Conservation (phyloP, 2,888 invertebrate species). For the Hydropsyche betteni region DNA sequence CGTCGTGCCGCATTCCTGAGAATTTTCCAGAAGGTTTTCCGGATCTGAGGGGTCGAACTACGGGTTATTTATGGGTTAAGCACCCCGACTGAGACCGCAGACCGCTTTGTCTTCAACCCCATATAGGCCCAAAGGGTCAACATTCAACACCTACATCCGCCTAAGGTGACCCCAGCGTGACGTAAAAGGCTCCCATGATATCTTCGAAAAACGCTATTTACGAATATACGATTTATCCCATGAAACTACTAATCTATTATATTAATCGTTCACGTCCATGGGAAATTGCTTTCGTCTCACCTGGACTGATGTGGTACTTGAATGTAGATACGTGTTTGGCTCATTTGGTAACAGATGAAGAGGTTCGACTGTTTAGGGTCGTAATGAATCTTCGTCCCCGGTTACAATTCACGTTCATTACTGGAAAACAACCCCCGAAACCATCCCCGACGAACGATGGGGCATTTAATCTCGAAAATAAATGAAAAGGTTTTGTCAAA, state of each 20-base stretch:
- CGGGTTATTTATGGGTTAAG: slow-evolving; percentile 33
- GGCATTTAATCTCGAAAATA: slow-evolving; percentile 51
- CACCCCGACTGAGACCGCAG: slow-evolving; percentile 2
- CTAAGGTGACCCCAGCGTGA: too few relatives aligned
- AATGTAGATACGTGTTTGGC: too few relatives aligned
- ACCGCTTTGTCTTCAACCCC: too few relatives aligned
- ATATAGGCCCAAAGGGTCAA: too few relatives aligned
- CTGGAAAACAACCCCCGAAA: slow-evolving; percentile 23
- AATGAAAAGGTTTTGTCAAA: slow-evolving; percentile 52
- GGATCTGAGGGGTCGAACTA: not conserved
- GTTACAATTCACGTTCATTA: slow-evolving; percentile 39
- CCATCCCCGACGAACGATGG: slow-evolving; percentile 21
- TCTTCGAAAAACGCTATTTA: too few relatives aligned
- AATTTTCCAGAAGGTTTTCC: slow-evolving; percentile 44
- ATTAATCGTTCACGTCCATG: too few relatives aligned
- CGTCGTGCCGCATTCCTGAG: slow-evolving; percentile 33
- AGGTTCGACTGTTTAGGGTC: slow-evolving; percentile 33
- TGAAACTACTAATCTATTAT: too few relatives aligned
- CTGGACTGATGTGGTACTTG: too few relatives aligned
- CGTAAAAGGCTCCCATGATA: too few relatives aligned
- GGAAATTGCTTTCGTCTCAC: too few relatives aligned
- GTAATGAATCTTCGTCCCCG: slow-evolving; percentile 49
- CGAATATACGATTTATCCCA: too few relatives aligned
- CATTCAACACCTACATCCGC: too few relatives aligned
- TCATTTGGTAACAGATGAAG: slow-evolving; percentile 24